These are phyloP conservation scores for Hemicrepidius hirtus DNA, from an alignment of 2,888 invertebrate species.

Conservation along the genomic window DNA sequence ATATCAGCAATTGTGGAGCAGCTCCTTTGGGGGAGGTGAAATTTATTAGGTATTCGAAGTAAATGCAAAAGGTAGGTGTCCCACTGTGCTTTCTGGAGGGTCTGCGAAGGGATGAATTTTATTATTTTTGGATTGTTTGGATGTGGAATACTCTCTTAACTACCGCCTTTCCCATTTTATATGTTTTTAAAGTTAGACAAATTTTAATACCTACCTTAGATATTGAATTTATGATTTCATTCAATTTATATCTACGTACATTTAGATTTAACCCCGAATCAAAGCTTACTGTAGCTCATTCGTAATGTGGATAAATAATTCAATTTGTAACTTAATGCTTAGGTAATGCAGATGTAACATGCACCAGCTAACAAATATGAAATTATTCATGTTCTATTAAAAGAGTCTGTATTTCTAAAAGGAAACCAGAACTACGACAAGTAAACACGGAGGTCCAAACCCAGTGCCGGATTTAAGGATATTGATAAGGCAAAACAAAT, in stretches of 20 bases:
- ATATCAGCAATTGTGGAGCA: slow-evolving; percentile 42
- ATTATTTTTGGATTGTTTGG: slow-evolving; percentile 45
- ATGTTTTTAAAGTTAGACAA: background rate
- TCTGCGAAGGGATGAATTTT: slow-evolving; percentile 39
- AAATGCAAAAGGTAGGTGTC: slow-evolving; percentile 53
- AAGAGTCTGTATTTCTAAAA: too few species aligned
- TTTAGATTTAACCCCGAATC: too few species aligned
- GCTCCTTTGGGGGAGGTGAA: slow-evolving; percentile 49
- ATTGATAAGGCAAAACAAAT: too few species aligned
- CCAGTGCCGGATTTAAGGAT: too few species aligned
- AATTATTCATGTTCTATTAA: too few species aligned
- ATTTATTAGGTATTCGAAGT: slow-evolving; percentile 56
- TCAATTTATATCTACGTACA: background rate
- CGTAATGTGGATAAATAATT: too few species aligned
- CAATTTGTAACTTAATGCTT: too few species aligned
- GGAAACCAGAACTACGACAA: too few species aligned
- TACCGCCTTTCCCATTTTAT: slow-evolving; percentile 23
- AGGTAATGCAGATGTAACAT: too few species aligned
- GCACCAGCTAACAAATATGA: too few species aligned
- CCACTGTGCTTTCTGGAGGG: slow-evolving; percentile 41
- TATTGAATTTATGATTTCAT: background rate
- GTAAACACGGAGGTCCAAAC: too few species aligned
- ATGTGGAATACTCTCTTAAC: slow-evolving; percentile 23
- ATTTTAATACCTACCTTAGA: slow-evolving; percentile 12
- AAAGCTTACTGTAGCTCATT: too few species aligned